phyloP scores from a whole-genome alignment of 23 tunicate genomes.

The Styela clava region DNA sequence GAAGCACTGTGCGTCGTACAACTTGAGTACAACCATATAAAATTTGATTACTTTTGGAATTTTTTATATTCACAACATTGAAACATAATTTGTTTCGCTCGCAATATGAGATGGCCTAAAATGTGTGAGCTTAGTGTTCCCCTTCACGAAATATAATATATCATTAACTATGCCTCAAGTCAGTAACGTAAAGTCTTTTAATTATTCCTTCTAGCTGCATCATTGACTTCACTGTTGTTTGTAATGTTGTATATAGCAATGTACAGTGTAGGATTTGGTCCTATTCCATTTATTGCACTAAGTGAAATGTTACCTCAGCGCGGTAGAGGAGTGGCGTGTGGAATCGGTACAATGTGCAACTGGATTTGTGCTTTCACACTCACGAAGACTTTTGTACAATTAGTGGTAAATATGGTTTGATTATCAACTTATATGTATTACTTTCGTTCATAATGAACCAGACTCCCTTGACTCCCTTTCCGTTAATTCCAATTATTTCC shows the following conservation, averaged over 20 bases:
- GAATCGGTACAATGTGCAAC: constrained; percentile 30
- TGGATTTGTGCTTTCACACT: constrained; percentile 36
- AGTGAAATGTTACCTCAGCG: constrained; percentile 36
- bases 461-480: too few species aligned
- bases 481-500: too few species aligned
- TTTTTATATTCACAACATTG: too few species aligned
- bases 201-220: constrained; percentile 15
- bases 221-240: constrained; percentile 21
- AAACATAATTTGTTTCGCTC: too few species aligned
- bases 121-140: too few species aligned
- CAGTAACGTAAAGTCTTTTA: not conserved
- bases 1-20: too few species aligned
- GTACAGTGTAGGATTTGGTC: constrained; percentile 42
- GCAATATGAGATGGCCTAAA: too few species aligned
- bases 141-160: too few species aligned
- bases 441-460: too few species aligned
- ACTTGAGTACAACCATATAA: too few species aligned
- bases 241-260: constrained; percentile 32
- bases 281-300: constrained; percentile 30
- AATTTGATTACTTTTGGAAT: too few species aligned
- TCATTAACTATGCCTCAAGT: too few species aligned
- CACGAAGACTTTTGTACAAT: constrained; percentile 18
- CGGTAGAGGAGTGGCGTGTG: constrained; percentile 31
- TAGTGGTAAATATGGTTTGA: constrained; percentile 28
- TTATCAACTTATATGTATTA: not conserved